These are phyloP conservation scores for Nephila pilipes DNA, from an alignment of 1,140 invertebrate species.

Conservation along the genomic window DNA sequence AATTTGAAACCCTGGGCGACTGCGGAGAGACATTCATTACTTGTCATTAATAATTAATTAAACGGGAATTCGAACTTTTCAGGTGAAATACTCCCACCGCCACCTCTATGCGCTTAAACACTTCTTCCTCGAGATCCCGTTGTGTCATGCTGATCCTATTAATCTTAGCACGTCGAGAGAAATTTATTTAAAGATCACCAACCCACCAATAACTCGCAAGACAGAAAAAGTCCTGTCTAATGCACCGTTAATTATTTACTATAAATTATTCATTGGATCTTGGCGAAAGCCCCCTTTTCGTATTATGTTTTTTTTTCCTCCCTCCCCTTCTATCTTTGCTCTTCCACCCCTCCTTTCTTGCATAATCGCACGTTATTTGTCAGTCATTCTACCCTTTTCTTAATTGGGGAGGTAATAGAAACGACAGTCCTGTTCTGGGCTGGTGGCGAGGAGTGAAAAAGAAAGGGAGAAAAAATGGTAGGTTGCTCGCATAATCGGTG, in stretches of 20 bases:
- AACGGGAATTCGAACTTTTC: slow-evolving; percentile 41
- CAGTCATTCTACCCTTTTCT: slow-evolving; percentile 24
- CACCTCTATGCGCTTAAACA: neutral
- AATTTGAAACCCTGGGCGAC: neutral
- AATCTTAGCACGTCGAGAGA: neutral
- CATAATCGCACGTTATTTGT: slow-evolving; percentile 63
- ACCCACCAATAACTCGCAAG: neutral
- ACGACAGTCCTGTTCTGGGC: neutral
- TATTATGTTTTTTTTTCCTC: neutral
- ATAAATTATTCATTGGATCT: slow-evolving; percentile 66
- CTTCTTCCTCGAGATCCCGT: neutral
- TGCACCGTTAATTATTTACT: slow-evolving; percentile 69
- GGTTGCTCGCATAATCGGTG: slow-evolving; percentile 22
- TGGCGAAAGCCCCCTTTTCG: neutral
- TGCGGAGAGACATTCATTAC: slow-evolving; percentile 1
- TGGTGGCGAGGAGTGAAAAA: neutral
- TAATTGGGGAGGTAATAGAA: slow-evolving; percentile 46
- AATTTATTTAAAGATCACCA: slow-evolving; percentile 28
- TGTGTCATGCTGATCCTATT: slow-evolving; percentile 18
- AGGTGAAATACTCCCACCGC: neutral
- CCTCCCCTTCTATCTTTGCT: neutral
- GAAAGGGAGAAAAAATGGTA: neutral
- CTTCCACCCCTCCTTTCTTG: neutral
- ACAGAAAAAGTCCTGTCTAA: slow-evolving; percentile 23
- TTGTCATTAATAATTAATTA: slow-evolving; percentile 57